Conservation (phyloP, 1,140 invertebrate genomes). For the Pantala flavescens region DNA sequence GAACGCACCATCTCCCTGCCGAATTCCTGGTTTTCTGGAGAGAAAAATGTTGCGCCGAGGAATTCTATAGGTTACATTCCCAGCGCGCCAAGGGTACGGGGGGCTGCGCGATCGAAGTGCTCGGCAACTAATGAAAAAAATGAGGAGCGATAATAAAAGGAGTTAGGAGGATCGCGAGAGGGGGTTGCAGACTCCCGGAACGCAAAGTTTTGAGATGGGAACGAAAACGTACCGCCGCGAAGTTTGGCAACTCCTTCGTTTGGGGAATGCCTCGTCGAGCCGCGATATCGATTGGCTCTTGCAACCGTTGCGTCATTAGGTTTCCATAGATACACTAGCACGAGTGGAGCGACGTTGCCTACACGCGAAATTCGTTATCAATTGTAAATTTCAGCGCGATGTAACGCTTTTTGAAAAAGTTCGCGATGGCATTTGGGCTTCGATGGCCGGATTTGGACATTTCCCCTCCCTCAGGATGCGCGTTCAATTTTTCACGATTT, state of each 20-base stretch:
- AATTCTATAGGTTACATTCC: background rate
- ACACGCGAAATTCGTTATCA: too few relatives aligned
- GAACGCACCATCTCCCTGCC: too few relatives aligned
- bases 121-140: background rate
- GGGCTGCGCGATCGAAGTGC: background rate
- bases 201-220: background rate
- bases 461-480: too few relatives aligned
- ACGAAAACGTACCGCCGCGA: background rate
- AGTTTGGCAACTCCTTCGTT: background rate
- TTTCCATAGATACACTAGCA: background rate
- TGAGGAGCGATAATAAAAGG: background rate
- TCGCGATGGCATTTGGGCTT: too few relatives aligned
- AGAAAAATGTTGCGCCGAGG: too few relatives aligned
- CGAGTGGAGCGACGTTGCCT: too few relatives aligned
- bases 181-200: background rate
- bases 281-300: background rate
- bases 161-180: background rate
- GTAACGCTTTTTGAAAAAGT: too few relatives aligned
- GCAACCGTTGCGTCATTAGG: background rate
- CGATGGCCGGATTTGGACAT: too few relatives aligned
- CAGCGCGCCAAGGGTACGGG: background rate
- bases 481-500: too few relatives aligned
- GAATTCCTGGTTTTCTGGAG: too few relatives aligned
- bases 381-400: too few relatives aligned
- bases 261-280: background rate